Percentiles rank a stretch among this genome's conserved stretches.
Evolutionary conservation across 2,888 invertebrate genomes (phyloP).

Genomic region (Orthosia gothica): DNA sequence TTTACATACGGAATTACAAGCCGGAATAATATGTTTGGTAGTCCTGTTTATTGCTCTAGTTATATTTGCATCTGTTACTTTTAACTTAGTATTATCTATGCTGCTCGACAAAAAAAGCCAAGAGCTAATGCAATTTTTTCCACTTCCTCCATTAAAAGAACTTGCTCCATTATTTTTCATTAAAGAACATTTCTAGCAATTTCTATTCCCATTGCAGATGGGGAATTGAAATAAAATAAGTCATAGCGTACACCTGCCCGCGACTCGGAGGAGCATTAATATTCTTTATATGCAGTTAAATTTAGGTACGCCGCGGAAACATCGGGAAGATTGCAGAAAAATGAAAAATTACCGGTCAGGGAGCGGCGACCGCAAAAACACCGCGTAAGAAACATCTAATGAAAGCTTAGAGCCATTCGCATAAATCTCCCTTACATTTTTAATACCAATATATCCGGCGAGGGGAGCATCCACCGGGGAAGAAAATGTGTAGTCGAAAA

Average conservation of each 20-base stretch:
- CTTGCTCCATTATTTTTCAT: constrained; percentile 79
- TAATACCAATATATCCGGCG: constrained; percentile 91
- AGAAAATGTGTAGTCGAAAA: constrained; percentile 83
- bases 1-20: constrained; percentile 91
- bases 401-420: constrained; percentile 92
- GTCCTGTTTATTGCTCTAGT: constrained; percentile 79
- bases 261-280: constrained; percentile 85
- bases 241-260: constrained; percentile 89
- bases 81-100: constrained; percentile 54
- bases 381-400: constrained; percentile 91
- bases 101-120: constrained; percentile 52
- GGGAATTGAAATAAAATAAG: constrained; percentile 88
- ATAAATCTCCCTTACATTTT: constrained; percentile 92
- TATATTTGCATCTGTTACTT: constrained; percentile 59
- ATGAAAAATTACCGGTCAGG: constrained; percentile 92
- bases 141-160: constrained; percentile 63
- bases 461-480: constrained; percentile 86
- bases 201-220: constrained; percentile 82
- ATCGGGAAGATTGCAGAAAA: constrained; percentile 89
- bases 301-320: constrained; percentile 84
- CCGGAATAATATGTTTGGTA: constrained; percentile 85
- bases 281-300: constrained; percentile 91
- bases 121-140: constrained; percentile 50
- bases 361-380: constrained; percentile 89
- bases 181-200: constrained; percentile 80